phyloP scores from a whole-genome alignment of 2,113 vertebrate genomes.

The Crotalus tigris region DNA sequence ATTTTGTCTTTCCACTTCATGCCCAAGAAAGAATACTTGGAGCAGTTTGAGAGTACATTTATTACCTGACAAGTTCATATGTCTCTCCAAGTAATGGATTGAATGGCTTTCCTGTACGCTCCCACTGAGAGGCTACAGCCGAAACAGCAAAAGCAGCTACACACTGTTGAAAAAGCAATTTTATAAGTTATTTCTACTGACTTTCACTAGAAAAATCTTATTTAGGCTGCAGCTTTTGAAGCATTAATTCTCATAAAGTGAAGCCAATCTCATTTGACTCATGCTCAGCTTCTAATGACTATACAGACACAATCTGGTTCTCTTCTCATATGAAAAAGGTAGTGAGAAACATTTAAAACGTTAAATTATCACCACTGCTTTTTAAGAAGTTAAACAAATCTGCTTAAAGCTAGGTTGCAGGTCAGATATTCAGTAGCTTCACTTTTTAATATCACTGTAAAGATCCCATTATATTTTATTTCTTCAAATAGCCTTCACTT shows the following conservation, averaged over 20 bases:
- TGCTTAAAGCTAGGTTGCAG: background rate
- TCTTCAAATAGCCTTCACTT: background rate
- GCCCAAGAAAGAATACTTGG: background rate
- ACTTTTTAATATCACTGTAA: background rate
- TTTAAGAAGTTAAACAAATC: background rate
- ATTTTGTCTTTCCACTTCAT: background rate
- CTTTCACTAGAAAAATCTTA: background rate
- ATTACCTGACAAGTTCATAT: slow-evolving; percentile 90
- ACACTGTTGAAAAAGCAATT: slow-evolving; percentile 70
- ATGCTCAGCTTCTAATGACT: background rate
- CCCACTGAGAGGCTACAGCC: slow-evolving; percentile 97
- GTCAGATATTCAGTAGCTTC: background rate
- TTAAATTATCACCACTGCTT: background rate
- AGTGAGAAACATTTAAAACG: background rate
- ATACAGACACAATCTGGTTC: background rate
- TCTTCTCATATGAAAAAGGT: background rate
- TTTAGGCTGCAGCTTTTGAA: background rate
- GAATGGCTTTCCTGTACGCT: slow-evolving; percentile 95
- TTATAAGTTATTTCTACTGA: background rate
- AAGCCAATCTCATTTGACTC: background rate
- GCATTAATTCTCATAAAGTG: background rate
- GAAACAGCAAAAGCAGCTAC: slow-evolving; percentile 96
- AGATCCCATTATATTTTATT: background rate
- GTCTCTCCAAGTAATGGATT: slow-evolving; percentile 96
- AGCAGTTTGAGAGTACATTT: background rate